Evolutionary conservation across 2,888 invertebrate genomes (phyloP).

Genomic region (Ochropleura plecta): DNA sequence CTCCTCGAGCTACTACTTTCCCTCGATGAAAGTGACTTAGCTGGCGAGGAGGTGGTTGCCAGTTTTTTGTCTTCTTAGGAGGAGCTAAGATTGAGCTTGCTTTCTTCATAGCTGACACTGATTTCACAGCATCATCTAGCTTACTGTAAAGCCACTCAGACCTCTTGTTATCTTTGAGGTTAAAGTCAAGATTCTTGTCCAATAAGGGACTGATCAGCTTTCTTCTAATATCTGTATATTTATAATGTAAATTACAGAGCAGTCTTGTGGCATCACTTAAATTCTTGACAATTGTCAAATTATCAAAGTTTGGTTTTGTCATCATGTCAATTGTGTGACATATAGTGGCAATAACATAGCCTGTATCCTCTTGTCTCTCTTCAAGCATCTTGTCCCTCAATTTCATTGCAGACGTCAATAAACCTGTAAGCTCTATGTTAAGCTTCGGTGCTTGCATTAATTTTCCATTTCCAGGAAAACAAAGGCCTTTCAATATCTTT

Average conservation of each 20-base stretch:
- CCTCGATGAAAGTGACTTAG: constrained; percentile 4
- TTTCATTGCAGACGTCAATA: constrained; percentile 2
- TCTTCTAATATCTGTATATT: too few species aligned
- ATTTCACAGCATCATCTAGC: constrained; percentile 6
- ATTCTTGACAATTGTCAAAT: neutral
- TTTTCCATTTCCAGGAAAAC: constrained; percentile 4
- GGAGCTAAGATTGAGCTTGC: too few species aligned
- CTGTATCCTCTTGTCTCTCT: neutral
- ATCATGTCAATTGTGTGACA: neutral
- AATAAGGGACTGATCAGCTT: too few species aligned
- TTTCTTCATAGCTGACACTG: neutral
- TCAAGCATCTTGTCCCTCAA: neutral
- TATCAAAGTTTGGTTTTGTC: neutral
- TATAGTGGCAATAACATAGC: too few species aligned
- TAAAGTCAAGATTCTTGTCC: too few species aligned
- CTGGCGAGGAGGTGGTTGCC: constrained; percentile 23
- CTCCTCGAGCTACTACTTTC: too few species aligned
- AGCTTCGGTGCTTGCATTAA: constrained; percentile 1
- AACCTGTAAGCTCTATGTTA: constrained; percentile 1
- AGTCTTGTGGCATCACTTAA: too few species aligned
- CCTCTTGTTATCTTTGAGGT: too few species aligned
- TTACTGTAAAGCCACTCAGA: constrained; percentile 1
- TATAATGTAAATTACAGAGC: too few species aligned
- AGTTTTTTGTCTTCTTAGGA: constrained; percentile 14
- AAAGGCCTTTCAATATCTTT: neutral